Conservation (phyloP, 2,888 invertebrate genomes). For the Platypus cylindrus region DNA sequence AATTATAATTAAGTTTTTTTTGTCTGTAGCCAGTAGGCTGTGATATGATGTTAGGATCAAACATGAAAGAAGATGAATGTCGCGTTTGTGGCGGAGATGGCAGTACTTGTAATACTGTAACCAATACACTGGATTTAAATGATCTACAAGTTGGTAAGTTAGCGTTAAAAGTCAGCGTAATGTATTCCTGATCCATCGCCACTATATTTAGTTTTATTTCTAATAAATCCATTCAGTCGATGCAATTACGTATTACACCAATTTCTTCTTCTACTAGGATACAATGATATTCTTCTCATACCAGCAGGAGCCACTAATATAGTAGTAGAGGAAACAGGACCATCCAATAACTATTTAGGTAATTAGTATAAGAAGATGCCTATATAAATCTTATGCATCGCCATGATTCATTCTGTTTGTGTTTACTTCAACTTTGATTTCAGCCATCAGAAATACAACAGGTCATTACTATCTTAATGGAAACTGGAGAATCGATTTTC, state of each 20-base stretch:
- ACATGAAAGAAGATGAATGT: conserved; percentile 77
- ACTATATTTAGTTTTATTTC: no score
- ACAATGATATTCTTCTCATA: conserved; percentile 82
- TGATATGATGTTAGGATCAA: conserved; percentile 86
- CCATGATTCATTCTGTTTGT: background rate
- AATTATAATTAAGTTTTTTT: background rate
- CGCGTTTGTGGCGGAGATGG: conserved; percentile 87
- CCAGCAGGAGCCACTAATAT: conserved; percentile 91
- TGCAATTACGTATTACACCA: no score
- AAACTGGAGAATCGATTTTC: conserved; percentile 87
- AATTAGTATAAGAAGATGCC: conserved; percentile 21
- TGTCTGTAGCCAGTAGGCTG: conserved; percentile 83
- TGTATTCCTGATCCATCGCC: background rate
- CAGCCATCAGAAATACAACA: conserved; percentile 70
- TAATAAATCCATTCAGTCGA: no score
- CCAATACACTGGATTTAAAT: conserved; percentile 55
- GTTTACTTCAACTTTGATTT: conserved; percentile 3
- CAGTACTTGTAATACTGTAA: conserved; percentile 69
- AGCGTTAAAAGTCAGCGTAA: background rate
- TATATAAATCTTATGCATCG: background rate
- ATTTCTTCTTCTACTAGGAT: no score
- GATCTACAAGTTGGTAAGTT: conserved; percentile 59
- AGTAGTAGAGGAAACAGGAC: conserved; percentile 58
- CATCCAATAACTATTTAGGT: conserved; percentile 87
- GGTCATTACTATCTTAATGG: conserved; percentile 88